A percentile compares a stretch with the other conserved stretches of the same genome.
Evolutionary conservation across 2,888 invertebrate genomes (phyloP).

Genomic region (Mongoloraphidia duomilia): DNA sequence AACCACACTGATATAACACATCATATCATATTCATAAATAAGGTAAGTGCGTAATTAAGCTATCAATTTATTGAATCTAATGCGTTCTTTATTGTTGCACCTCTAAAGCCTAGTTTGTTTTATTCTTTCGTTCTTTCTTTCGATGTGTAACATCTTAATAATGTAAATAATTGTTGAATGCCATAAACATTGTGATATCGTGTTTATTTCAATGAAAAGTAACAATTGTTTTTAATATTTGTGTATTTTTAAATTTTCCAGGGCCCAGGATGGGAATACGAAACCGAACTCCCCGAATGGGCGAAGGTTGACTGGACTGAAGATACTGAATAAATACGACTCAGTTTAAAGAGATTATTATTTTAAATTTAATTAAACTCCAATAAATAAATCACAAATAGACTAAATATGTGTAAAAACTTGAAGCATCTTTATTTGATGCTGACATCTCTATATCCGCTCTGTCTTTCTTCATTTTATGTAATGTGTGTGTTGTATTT

Average conservation of each 20-base stretch:
- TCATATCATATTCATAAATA: no score
- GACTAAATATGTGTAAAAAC: no score
- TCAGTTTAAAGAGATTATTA: background rate
- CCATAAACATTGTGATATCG: no score
- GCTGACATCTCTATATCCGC: slow-evolving; percentile 24
- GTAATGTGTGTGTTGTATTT: background rate
- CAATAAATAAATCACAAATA: background rate
- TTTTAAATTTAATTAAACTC: background rate
- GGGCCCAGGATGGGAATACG: slow-evolving; percentile 92
- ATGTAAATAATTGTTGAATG: background rate
- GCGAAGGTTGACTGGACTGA: slow-evolving; percentile 75
- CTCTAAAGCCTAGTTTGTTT: no score
- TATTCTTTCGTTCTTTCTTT: no score
- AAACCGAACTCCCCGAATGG: slow-evolving; percentile 87
- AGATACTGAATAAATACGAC: slow-evolving; percentile 20
- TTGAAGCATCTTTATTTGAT: background rate
- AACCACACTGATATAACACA: no score
- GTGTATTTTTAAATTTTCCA: slow-evolving; percentile 27
- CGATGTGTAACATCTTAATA: no score
- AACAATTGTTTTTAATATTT: background rate
- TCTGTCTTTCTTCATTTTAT: slow-evolving; percentile 21
- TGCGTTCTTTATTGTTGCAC: no score
- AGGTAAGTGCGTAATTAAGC: no score
- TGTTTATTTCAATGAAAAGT: background rate
- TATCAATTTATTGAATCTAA: no score